phyloP scores from a whole-genome alignment of 2,113 vertebrate species.

The Macaca fascicularis region DNA sequence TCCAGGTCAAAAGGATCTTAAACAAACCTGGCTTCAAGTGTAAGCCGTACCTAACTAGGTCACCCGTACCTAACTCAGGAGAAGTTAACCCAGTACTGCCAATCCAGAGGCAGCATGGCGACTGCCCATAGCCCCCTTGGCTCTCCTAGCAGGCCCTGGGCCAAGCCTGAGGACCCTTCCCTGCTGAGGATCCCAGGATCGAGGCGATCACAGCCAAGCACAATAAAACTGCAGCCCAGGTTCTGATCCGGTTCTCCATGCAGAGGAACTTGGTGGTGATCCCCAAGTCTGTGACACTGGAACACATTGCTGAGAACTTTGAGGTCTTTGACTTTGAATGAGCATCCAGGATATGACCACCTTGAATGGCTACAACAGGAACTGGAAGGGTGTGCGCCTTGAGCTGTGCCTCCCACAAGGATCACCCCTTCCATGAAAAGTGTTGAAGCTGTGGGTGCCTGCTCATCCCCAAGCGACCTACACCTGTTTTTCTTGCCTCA shows the following conservation, averaged over 20 bases:
- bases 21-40: too few relatives aligned
- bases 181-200: neutral
- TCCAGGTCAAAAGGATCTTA: too few relatives aligned
- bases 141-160: neutral
- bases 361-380: neutral
- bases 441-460: conserved; percentile 40
- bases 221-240: neutral
- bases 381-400: neutral
- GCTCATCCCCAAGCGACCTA: neutral
- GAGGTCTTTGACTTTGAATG: neutral
- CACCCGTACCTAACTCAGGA: too few relatives aligned
- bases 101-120: too few relatives aligned
- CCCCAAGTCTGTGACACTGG: too few relatives aligned
- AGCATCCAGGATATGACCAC: neutral
- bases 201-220: neutral
- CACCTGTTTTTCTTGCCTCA: neutral
- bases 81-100: too few relatives aligned
- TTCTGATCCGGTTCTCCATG: neutral
- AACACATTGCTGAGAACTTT: neutral
- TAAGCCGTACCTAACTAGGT: too few relatives aligned
- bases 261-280: too few relatives aligned
- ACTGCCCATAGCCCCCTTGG: too few relatives aligned
- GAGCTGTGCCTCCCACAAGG: conserved; percentile 57
- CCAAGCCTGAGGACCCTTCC: neutral
- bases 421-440: conserved; percentile 59